phyloP scores from a whole-genome alignment of 2,888 invertebrate genomes.

The Hipparchia semele region DNA sequence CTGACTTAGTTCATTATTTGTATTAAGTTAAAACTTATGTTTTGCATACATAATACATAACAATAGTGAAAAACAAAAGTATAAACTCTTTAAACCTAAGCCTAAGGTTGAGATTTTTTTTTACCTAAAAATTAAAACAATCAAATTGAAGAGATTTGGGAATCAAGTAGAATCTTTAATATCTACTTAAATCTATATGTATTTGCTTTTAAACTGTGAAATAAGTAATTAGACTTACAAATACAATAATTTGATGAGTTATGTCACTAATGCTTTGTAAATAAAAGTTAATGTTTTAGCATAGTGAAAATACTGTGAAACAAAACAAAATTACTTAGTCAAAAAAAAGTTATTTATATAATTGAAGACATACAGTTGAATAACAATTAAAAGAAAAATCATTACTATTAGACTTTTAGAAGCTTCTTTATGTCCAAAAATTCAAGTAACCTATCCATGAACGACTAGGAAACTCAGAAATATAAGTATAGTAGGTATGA shows the following conservation, averaged over 20 bases:
- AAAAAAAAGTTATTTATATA: not conserved
- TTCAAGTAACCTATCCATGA: not conserved
- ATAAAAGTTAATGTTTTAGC: not conserved
- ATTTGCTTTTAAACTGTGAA: no score
- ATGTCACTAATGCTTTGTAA: not conserved
- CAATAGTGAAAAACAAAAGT: no score
- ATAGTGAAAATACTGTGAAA: not conserved
- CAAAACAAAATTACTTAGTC: slow-evolving; percentile 3
- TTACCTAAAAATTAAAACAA: no score
- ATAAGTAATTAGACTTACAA: no score
- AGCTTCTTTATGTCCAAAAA: not conserved
- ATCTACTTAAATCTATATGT: no score
- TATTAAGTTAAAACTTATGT: no score
- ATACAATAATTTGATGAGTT: not conserved
- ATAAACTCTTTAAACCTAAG: no score
- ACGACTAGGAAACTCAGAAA: not conserved
- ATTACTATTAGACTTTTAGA: not conserved
- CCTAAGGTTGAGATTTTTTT: no score
- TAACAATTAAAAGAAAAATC: not conserved
- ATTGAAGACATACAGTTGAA: not conserved
- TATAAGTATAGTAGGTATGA: not conserved
- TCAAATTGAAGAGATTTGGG: no score
- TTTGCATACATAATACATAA: no score
- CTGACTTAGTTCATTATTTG: no score
- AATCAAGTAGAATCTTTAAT: no score